Base-by-base conservation (phyloP, 2,797 vertebrate species). In the Euthynnus affinis region DNA sequence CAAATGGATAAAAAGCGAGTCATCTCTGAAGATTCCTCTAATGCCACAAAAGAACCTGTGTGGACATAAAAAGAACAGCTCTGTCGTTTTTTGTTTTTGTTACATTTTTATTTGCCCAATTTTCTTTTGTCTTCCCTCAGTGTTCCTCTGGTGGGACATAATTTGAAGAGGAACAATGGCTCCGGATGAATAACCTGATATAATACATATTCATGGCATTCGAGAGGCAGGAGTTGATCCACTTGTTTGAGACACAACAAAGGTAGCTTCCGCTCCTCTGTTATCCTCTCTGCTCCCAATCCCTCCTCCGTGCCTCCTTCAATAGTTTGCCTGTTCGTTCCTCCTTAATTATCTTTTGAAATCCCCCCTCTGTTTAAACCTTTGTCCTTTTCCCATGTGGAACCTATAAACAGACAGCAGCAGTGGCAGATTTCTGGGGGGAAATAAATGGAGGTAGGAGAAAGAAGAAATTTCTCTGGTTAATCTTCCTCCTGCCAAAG, bases 311-410 rank as follows among this genome's bases (percentile, higher is more conserved):
- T 67, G 69, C 83, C 79, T 89, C 77, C 79, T 71, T 87, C 86
- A 91, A 86, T 86, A 89, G 80, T 91, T 91, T 71, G 67, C 60
- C 88, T 88, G 87, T 87, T 91, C 83, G 63, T 90, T 92, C 83
- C 85, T 88, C 81, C 84, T 91, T 94, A 94, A 95, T 95, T 95
- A 95, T 93, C 92, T 85, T 61, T 86, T 49, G 69, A 91, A 91
- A 92, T 89, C 91, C 89, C 84, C 82, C 78, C 75, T 82, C 82
- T 80, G 73, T 89, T 87, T 80, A 93, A 92, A 89, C 87, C 90
- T 89, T 91, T 91, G 90, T 91, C 84, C 81, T 67, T 66, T 80
- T 90, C 88, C 88, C 85, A 82, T 74, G 79, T 79, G 90, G 76
- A 90, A 78, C 68, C 92, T 88, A 91, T 89, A 93, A 92, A 93